These are phyloP conservation scores for Neocrepidodera transversa DNA, from an alignment of 2,888 invertebrate genomes.

Conservation along the genomic window DNA sequence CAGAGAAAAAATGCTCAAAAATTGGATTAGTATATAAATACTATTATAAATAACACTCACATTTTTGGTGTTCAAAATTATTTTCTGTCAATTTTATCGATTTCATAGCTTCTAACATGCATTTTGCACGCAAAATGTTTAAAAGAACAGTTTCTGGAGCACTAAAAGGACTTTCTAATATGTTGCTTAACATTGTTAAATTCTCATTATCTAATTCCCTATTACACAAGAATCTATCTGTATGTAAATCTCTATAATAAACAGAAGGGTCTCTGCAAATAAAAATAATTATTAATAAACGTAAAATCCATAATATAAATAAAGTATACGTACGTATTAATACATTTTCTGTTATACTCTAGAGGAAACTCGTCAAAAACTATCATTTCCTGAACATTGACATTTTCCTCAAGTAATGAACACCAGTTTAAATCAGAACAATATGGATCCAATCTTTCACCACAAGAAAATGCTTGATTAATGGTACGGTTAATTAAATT, in stretches of 20 bases:
- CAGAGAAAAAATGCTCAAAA: too few relatives aligned
- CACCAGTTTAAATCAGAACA: constrained; percentile 40
- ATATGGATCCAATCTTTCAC: constrained; percentile 38
- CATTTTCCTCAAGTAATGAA: constrained; percentile 32
- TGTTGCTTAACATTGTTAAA: constrained; percentile 35
- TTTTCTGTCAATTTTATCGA: constrained; percentile 12
- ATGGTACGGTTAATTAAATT: constrained; percentile 25
- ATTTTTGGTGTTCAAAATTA: constrained; percentile 22
- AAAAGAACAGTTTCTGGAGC: constrained; percentile 41
- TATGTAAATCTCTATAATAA: constrained; percentile 39
- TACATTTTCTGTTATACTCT: constrained; percentile 42
- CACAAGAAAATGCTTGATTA: constrained; percentile 32
- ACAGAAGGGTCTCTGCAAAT: constrained; percentile 31
- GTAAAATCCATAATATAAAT: background rate
- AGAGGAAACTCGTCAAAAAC: constrained; percentile 43
- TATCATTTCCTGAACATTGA: constrained; percentile 36
- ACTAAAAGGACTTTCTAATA: constrained; percentile 41
- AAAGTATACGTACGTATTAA: constrained; percentile 33
- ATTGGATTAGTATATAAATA: background rate
- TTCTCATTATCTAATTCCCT: constrained; percentile 34
- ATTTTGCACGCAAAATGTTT: constrained; percentile 37
- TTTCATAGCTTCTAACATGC: constrained; percentile 35
- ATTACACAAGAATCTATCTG: constrained; percentile 35
- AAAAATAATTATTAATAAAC: background rate
- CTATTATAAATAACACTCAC: constrained; percentile 33